phyloP scores from a whole-genome alignment of 1,140 invertebrate genomes.

The Neotoxoptera formosana region DNA sequence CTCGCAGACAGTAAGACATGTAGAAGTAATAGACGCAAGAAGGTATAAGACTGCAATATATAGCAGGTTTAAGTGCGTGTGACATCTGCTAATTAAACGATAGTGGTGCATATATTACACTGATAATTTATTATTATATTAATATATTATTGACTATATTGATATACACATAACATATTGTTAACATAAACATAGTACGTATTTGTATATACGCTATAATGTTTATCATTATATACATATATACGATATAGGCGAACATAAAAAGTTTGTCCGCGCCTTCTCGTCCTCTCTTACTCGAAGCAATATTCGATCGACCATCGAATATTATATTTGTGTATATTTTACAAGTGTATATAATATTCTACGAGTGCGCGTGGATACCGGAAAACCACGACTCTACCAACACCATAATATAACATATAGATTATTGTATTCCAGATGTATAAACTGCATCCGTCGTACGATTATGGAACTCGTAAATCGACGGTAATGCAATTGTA shows the following conservation, averaged over 20 bases:
- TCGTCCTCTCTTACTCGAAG: neutral
- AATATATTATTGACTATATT: too few species aligned
- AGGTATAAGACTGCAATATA: too few species aligned
- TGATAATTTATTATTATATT: too few species aligned
- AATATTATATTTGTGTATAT: neutral
- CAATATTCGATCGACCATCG: neutral
- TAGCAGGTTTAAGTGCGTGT: too few species aligned
- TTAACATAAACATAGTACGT: too few species aligned
- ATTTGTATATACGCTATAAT: too few species aligned
- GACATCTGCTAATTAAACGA: too few species aligned
- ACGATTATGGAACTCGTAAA: neutral
- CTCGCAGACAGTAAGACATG: too few species aligned
- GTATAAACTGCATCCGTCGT: slow-evolving; percentile 7
- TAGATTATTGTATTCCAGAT: neutral
- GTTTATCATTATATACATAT: too few species aligned
- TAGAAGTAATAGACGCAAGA: too few species aligned
- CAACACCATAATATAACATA: neutral
- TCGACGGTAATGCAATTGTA: neutral
- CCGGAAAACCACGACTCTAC: neutral
- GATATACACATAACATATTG: too few species aligned
- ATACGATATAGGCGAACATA: neutral
- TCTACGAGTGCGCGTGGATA: neutral
- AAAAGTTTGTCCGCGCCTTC: neutral
- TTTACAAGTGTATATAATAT: neutral
- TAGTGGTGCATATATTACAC: too few species aligned